phyloP scores from a whole-genome alignment of 2,113 vertebrate species.

The Ursus arctos region DNA sequence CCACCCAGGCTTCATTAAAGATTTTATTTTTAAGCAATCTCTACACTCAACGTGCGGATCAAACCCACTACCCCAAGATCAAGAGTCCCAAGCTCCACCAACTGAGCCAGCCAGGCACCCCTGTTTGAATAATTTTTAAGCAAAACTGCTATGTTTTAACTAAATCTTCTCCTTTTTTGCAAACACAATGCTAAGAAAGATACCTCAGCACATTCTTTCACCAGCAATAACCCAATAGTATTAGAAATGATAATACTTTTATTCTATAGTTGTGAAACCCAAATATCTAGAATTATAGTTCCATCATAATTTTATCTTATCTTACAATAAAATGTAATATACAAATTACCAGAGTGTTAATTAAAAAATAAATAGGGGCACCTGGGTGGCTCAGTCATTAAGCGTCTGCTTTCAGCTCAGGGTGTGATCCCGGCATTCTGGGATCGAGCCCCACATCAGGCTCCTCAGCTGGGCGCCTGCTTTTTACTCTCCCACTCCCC shows the following conservation, averaged over 20 bases:
- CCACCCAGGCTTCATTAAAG: too few species aligned
- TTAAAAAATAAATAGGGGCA: background rate
- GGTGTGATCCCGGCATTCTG: too few species aligned
- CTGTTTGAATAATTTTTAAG: conserved; percentile 2
- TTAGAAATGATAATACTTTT: background rate
- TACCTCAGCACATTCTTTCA: background rate
- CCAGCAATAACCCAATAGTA: background rate
- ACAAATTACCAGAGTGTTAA: conserved; percentile 37
- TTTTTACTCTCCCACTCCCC: too few species aligned
- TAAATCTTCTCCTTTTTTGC: background rate
- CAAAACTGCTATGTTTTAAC: background rate
- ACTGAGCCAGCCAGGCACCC: background rate
- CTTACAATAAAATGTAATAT: background rate
- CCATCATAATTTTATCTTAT: background rate
- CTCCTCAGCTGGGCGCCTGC: too few species aligned
- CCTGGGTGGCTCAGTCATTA: too few species aligned
- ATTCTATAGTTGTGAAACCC: background rate
- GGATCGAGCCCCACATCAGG: too few species aligned
- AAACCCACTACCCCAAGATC: background rate
- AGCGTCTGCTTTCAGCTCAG: too few species aligned
- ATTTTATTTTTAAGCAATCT: background rate
- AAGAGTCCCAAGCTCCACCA: background rate
- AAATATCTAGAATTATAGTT: background rate
- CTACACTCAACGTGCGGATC: background rate
- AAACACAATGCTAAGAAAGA: background rate